These are phyloP conservation scores for Julus scanicus DNA, from an alignment of 2,888 invertebrate species.

Conservation along the genomic window DNA sequence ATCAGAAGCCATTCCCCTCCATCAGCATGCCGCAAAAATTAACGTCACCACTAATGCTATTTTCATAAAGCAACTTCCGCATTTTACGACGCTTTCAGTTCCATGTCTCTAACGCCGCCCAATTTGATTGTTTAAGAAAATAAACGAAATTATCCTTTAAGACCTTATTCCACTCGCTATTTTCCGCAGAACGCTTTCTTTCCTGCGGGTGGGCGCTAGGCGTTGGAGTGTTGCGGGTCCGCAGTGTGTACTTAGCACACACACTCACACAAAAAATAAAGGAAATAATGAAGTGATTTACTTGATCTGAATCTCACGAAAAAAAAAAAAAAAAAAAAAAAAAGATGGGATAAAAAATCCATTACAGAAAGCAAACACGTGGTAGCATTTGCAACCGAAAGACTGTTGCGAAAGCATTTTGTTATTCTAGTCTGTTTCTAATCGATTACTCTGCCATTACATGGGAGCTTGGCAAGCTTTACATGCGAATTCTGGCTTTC, in stretches of 20 bases:
- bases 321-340: slow-evolving; percentile 9
- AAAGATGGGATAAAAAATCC: not conserved
- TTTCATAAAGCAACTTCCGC: slow-evolving; percentile 10
- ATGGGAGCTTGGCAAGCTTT: slow-evolving; percentile 44
- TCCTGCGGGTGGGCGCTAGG: not conserved
- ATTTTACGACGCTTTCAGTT: not conserved
- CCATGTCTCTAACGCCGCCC: not conserved
- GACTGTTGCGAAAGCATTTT: slow-evolving; percentile 18
- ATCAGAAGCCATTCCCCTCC: not conserved
- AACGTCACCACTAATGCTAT: not conserved
- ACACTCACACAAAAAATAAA: slow-evolving; percentile 5
- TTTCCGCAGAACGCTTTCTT: not conserved
- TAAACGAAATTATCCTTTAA: slow-evolving; percentile 30
- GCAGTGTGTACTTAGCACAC: not conserved
- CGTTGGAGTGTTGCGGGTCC: not conserved
- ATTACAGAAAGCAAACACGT: slow-evolving; percentile 23
- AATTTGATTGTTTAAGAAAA: not conserved
- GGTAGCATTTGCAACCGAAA: not conserved
- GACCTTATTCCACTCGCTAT: not conserved
- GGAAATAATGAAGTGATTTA: slow-evolving; percentile 42
- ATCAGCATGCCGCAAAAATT: not conserved
- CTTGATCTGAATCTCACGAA: slow-evolving; percentile 22
- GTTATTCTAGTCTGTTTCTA: slow-evolving; percentile 44
- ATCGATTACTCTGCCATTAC: slow-evolving; percentile 50
- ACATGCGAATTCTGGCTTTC: slow-evolving; percentile 44